Percentiles rank a stretch among this genome's conserved stretches.
These are phyloP conservation scores for Eubasilissa regina DNA, from an alignment of 1,140 invertebrate genomes.

Conservation along the genomic window DNA sequence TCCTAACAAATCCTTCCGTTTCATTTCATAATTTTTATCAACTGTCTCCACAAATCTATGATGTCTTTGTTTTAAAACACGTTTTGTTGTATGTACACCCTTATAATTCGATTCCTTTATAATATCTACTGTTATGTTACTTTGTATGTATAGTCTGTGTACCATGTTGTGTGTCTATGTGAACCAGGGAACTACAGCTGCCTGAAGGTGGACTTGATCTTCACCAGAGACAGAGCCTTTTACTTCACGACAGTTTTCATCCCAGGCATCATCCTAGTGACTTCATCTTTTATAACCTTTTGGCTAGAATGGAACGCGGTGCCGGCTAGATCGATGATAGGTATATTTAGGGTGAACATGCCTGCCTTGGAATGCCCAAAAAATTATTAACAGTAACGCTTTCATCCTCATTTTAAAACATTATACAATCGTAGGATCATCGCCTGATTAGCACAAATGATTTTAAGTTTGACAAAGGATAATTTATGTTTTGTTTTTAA, in stretches of 20 bases:
- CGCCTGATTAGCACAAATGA: conserved; percentile 23
- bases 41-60: too few relatives aligned
- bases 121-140: background rate
- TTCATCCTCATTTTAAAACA: conserved; percentile 2
- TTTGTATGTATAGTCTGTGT: conserved; percentile 29
- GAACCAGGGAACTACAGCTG: conserved; percentile 90
- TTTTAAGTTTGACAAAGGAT: too few relatives aligned
- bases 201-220: conserved; percentile 87
- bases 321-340: conserved; percentile 90
- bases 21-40: background rate
- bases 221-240: conserved; percentile 87
- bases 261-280: conserved; percentile 91
- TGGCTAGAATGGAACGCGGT: conserved; percentile 95
- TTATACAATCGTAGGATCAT: conserved; percentile 29
- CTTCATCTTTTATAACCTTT: conserved; percentile 93
- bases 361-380: conserved; percentile 9
- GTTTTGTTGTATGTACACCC: too few relatives aligned
- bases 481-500: background rate
- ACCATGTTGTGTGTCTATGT: conserved; percentile 33
- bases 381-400: background rate
- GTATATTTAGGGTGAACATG: conserved; percentile 71
- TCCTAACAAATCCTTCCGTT: background rate
- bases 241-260: conserved; percentile 95
- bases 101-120: too few relatives aligned
- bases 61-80: too few relatives aligned